A percentile compares a stretch with the other conserved stretches of the same genome.
Evolutionary conservation across 1,140 invertebrate genomes (phyloP).

Genomic region (Nymphalis io): DNA sequence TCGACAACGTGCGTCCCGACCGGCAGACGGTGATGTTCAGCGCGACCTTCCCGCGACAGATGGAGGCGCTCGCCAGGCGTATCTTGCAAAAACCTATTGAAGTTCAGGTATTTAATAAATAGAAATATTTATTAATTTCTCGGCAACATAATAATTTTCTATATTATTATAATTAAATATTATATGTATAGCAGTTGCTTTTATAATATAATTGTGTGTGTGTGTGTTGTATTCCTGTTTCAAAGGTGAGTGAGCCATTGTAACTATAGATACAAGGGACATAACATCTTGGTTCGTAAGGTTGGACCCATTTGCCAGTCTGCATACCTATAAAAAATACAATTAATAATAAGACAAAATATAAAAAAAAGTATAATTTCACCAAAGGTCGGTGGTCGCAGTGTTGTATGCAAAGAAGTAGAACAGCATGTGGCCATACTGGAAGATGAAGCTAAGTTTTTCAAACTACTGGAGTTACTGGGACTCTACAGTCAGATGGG

Average conservation of each 20-base stretch:
- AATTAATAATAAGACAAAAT: too few relatives aligned
- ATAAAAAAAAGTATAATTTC: neutral
- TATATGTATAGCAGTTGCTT: too few relatives aligned
- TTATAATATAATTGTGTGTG: too few relatives aligned
- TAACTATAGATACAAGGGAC: too few relatives aligned
- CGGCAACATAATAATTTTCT: too few relatives aligned
- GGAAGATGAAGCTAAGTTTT: constrained; percentile 98
- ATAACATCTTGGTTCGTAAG: too few relatives aligned
- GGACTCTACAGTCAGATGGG: constrained; percentile 97
- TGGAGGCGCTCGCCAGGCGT: constrained; percentile 97
- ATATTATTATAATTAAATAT: too few relatives aligned
- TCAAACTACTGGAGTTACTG: constrained; percentile 97
- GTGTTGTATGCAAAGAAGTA: constrained; percentile 99
- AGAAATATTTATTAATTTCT: too few relatives aligned
- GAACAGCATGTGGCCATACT: constrained; percentile 97
- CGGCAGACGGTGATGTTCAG: constrained; percentile 99
- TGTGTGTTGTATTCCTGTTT: too few relatives aligned
- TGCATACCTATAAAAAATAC: too few relatives aligned
- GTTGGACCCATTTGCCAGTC: too few relatives aligned
- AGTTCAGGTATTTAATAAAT: constrained; percentile 84
- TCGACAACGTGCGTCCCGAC: constrained; percentile 98
- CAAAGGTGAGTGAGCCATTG: too few relatives aligned
- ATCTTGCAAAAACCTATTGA: constrained; percentile 98
- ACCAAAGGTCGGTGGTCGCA: constrained; percentile 93
- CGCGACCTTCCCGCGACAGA: constrained; percentile 98